Evolutionary conservation across 1,140 invertebrate genomes (phyloP).

Genomic region (Teleopsis dalmanni): DNA sequence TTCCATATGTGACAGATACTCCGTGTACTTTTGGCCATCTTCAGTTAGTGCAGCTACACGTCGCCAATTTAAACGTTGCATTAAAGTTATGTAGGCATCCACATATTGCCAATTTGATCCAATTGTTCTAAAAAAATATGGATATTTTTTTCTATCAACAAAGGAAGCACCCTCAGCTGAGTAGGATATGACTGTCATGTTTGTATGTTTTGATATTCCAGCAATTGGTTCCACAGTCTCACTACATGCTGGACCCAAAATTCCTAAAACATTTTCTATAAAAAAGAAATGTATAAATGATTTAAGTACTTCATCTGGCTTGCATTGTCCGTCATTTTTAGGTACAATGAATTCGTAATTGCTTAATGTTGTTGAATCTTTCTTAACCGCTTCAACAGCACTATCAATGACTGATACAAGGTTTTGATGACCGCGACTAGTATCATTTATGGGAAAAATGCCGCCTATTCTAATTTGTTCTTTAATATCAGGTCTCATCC

Average conservation of each 20-base stretch:
- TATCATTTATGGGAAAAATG: conserved; percentile 61
- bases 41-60: conserved; percentile 67
- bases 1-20: conserved; percentile 68
- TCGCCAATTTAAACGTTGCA: conserved; percentile 57
- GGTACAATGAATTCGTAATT: conserved; percentile 58
- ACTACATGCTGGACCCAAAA: conserved; percentile 77
- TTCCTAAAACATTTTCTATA: conserved; percentile 56
- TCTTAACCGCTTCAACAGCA: conserved; percentile 61
- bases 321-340: conserved; percentile 62
- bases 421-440: conserved; percentile 54
- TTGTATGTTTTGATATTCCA: conserved; percentile 68
- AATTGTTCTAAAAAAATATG: conserved; percentile 77
- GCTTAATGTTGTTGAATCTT: conserved; percentile 51
- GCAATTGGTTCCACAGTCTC: conserved; percentile 77
- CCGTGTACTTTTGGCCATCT: conserved; percentile 72
- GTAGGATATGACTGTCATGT: conserved; percentile 71
- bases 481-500: conserved; percentile 49
- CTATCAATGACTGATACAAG: conserved; percentile 57
- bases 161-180: conserved; percentile 70
- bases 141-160: conserved; percentile 62
- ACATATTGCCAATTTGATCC: conserved; percentile 70
- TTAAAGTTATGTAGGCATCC: conserved; percentile 23
- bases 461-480: conserved; percentile 61
- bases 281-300: conserved; percentile 64
- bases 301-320: conserved; percentile 68